Evolutionary conservation across 2,113 vertebrate species (phyloP).

Genomic region (Vidua macroura): DNA sequence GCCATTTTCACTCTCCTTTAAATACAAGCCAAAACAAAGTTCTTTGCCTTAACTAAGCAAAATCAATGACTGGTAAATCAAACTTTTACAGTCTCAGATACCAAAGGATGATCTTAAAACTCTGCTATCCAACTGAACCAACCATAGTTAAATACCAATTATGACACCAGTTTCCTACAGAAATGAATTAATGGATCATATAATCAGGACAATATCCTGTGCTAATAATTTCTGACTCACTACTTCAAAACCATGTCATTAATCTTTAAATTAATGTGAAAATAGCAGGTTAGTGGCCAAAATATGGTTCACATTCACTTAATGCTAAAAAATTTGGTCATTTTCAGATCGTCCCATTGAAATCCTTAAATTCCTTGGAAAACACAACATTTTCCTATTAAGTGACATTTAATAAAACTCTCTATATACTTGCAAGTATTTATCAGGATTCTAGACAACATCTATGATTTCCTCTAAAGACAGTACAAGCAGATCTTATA

Average conservation of each 20-base stretch:
- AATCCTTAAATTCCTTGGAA: background rate
- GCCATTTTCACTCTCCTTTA: background rate
- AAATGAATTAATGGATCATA: background rate
- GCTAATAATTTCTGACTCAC: background rate
- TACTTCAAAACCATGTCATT: background rate
- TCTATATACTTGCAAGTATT: constrained; percentile 26
- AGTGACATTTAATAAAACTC: background rate
- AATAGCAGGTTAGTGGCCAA: background rate
- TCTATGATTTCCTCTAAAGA: constrained; percentile 12
- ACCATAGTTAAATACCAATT: background rate
- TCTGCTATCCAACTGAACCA: background rate
- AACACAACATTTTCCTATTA: background rate
- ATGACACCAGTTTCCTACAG: background rate
- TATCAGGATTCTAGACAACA: constrained; percentile 45
- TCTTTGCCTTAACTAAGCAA: background rate
- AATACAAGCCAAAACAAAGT: background rate
- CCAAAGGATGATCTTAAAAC: background rate
- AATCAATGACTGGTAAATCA: background rate
- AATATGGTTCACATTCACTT: background rate
- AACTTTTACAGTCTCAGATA: background rate
- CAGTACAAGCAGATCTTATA: background rate
- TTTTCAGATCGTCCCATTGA: background rate
- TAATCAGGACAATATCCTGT: background rate
- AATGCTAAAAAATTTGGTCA: background rate
- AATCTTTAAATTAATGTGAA: background rate